Conservation (phyloP, 2,888 invertebrate species). For the Chydorus sphaericus region DNA sequence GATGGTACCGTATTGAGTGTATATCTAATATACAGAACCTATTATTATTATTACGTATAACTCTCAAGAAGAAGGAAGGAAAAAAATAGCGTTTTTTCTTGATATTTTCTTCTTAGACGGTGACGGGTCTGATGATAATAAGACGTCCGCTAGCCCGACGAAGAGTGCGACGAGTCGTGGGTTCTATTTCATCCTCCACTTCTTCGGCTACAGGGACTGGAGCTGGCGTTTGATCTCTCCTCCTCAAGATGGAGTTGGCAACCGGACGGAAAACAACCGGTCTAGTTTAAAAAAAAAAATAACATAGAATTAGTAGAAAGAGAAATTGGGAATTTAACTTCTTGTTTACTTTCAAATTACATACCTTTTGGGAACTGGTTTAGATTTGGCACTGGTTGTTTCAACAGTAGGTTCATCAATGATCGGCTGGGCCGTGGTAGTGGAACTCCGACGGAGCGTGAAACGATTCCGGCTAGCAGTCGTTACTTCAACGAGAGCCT, state of each 20-base stretch:
- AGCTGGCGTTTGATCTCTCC: neutral
- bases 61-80: neutral
- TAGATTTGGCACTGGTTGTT: neutral
- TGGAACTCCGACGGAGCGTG: neutral
- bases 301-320: neutral
- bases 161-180: neutral
- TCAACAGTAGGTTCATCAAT: neutral
- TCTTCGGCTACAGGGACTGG: neutral
- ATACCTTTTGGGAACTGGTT: neutral
- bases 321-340: neutral
- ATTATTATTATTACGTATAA: too few relatives aligned
- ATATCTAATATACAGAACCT: too few relatives aligned
- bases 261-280: neutral
- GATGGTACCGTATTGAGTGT: too few relatives aligned
- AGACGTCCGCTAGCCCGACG: neutral
- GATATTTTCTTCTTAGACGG: neutral
- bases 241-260: constrained; percentile 4
- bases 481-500: neutral
- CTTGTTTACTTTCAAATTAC: neutral
- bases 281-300: neutral
- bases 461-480: too few relatives aligned
- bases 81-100: neutral
- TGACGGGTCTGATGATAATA: neutral
- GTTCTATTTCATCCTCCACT: neutral
- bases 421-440: neutral